Conservation (phyloP, 2,113 vertebrate genomes). For the Semnornis frantzii region DNA sequence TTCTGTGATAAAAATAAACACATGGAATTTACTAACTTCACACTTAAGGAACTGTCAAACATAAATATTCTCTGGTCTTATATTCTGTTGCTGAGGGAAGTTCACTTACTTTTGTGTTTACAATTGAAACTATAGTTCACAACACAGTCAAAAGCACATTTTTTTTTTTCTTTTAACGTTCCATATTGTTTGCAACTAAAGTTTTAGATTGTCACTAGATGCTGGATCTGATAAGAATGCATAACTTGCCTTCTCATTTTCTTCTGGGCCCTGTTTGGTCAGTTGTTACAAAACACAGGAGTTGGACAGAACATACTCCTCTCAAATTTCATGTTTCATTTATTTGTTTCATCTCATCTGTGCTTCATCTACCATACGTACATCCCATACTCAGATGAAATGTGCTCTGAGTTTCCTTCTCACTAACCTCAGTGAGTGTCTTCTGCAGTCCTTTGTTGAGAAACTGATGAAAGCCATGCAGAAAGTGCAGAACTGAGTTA, state of each 20-base stretch:
- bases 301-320: not conserved
- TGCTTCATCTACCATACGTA: not conserved
- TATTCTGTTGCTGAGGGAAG: rapidly evolving
- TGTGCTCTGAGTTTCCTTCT: not conserved
- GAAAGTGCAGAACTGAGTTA: not conserved
- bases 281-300: not conserved
- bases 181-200: not conserved
- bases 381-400: not conserved
- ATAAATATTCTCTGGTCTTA: not conserved
- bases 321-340: not conserved
- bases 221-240: not conserved
- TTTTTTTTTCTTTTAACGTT: not conserved
- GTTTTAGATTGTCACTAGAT: not conserved
- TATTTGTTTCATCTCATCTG: not conserved
- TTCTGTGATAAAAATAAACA: not conserved
- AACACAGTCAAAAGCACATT: not conserved
- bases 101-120: not conserved
- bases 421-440: rapidly evolving
- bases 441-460: not conserved
- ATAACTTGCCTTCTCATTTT: not conserved
- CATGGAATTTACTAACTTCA: not conserved
- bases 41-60: not conserved
- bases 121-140: not conserved
- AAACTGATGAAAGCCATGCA: not conserved
- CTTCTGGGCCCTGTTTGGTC: not conserved